Conservation (phyloP, 2,888 invertebrate genomes). For the Incurvaria masculella region DNA sequence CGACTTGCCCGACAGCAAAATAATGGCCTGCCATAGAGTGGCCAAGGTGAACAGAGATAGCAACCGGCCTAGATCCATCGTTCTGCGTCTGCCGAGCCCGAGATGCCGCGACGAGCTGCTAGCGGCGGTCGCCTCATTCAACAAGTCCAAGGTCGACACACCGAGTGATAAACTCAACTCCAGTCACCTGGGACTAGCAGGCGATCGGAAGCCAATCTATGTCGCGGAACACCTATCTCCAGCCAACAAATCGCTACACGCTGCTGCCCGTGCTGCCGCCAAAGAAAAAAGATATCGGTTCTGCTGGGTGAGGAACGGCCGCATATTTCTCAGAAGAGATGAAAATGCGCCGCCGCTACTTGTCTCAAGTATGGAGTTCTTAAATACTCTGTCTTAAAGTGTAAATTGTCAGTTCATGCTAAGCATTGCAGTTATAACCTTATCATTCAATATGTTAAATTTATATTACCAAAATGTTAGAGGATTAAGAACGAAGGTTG, state of each 20-base stretch:
- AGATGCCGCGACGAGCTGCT: neutral
- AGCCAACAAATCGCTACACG: neutral
- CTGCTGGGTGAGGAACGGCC: neutral
- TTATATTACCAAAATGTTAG: neutral
- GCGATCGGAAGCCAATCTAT: neutral
- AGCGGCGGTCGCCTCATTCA: neutral
- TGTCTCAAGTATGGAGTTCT: neutral
- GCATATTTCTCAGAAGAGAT: neutral
- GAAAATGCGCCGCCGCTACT: neutral
- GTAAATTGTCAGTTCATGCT: no score
- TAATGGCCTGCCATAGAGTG: neutral
- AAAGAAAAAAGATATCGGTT: neutral
- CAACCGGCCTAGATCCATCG: neutral
- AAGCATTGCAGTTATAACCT: no score
- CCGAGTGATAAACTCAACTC: neutral
- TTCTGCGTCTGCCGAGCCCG: neutral
- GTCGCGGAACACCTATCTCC: conserved; percentile 1
- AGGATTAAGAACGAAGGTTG: neutral
- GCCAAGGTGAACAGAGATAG: neutral
- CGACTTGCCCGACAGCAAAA: no score
- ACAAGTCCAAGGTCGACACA: neutral
- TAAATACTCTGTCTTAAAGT: neutral
- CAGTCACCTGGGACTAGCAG: neutral
- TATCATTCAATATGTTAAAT: neutral
- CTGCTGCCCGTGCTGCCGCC: neutral